Evolutionary conservation across 2,888 invertebrate genomes (phyloP).

Genomic region (Epinotia bilunana): DNA sequence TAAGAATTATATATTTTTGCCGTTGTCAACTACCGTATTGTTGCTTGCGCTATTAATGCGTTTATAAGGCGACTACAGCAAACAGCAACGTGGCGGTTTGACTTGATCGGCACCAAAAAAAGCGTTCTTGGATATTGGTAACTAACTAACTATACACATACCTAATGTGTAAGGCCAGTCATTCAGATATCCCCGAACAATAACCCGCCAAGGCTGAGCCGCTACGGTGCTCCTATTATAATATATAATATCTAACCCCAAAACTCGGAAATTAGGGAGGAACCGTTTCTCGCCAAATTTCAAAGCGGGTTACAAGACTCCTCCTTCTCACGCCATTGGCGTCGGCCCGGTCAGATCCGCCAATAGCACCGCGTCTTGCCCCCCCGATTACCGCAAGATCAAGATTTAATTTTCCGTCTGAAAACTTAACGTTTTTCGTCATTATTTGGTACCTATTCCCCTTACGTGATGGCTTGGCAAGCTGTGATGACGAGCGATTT

Average conservation of each 20-base stretch:
- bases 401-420: slow-evolving; percentile 71
- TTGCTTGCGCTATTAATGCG: too few species aligned
- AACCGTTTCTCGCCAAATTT: slow-evolving; percentile 72
- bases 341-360: slow-evolving; percentile 67
- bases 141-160: too few species aligned
- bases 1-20: too few species aligned
- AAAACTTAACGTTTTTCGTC: slow-evolving; percentile 57
- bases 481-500: neutral
- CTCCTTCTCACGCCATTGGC: slow-evolving; percentile 79
- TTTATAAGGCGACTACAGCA: too few species aligned
- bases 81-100: too few species aligned
- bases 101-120: too few species aligned
- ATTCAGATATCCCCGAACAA: neutral
- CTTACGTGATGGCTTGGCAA: neutral
- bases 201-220: neutral
- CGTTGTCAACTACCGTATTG: too few species aligned
- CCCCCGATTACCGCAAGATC: slow-evolving; percentile 67
- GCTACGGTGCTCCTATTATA: neutral
- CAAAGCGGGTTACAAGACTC: slow-evolving; percentile 68
- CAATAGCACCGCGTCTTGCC: slow-evolving; percentile 76
- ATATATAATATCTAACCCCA: slow-evolving; percentile 34
- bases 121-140: too few species aligned
- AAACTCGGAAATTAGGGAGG: slow-evolving; percentile 62
- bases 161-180: too few species aligned
- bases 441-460: slow-evolving; percentile 42